Conservation (phyloP, 1,140 invertebrate genomes). For the Drosophila guanche region DNA sequence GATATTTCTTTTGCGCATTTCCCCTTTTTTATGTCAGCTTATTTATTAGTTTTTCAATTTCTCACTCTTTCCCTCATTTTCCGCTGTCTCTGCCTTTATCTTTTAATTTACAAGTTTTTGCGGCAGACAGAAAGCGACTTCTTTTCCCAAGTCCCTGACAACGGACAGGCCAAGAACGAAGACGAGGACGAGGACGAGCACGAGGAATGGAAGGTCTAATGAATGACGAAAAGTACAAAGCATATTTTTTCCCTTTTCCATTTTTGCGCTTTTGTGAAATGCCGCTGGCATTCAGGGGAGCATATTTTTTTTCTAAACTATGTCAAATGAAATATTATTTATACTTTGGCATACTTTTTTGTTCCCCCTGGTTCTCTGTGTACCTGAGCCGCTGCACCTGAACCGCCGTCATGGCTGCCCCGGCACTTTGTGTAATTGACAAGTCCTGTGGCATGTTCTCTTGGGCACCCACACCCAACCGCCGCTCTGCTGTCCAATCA, state of each 20-base stretch:
- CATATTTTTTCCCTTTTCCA: conserved; percentile 41
- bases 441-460: conserved; percentile 24
- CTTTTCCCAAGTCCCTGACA: conserved; percentile 23
- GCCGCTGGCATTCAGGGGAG: conserved; percentile 29
- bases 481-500: too few relatives aligned
- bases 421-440: conserved; percentile 51
- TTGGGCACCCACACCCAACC: too few relatives aligned
- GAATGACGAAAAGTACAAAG: conserved; percentile 54
- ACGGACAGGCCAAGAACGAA: conserved; percentile 17
- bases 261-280: conserved; percentile 37
- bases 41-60: conserved; percentile 53
- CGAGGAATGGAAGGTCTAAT: conserved; percentile 18
- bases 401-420: not conserved
- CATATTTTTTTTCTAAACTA: conserved; percentile 23
- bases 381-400: not conserved
- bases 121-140: conserved; percentile 12
- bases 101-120: conserved; percentile 51
- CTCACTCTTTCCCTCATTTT: conserved; percentile 12
- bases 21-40: conserved; percentile 35
- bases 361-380: not conserved
- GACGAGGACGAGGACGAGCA: conserved; percentile 12
- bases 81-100: conserved; percentile 18
- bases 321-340: conserved; percentile 60
- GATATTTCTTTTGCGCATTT: conserved; percentile 43
- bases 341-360: conserved; percentile 43